phyloP scores from a whole-genome alignment of 2,113 vertebrate species.

The Malurus alboscapulatus region DNA sequence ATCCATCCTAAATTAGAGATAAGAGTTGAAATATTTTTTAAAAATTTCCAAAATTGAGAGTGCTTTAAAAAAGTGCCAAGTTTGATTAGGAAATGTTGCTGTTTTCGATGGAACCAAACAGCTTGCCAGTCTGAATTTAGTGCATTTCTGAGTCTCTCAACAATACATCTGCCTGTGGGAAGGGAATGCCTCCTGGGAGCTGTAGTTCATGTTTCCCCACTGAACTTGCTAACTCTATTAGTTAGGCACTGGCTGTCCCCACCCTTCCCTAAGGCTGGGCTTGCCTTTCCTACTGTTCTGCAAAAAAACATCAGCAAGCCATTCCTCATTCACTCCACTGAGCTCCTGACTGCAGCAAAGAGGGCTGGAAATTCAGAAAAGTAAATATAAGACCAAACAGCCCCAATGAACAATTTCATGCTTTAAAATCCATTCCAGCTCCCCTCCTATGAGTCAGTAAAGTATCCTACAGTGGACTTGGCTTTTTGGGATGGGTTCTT shows the following conservation, averaged over 20 bases:
- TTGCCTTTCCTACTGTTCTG: background rate
- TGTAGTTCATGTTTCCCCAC: background rate
- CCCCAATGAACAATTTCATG: background rate
- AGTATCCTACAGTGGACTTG: background rate
- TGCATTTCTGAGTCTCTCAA: background rate
- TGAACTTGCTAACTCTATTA: background rate
- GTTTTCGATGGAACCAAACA: rapidly evolving
- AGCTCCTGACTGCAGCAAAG: background rate
- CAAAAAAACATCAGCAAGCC: background rate
- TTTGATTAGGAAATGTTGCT: background rate
- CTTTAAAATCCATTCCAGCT: background rate
- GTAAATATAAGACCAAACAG: background rate
- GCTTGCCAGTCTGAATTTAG: background rate
- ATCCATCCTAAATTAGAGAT: conserved; percentile 4
- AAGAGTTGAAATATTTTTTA: background rate
- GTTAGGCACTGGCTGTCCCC: background rate
- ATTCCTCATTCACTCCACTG: background rate
- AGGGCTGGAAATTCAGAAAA: background rate
- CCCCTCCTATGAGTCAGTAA: background rate
- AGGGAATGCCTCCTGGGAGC: background rate
- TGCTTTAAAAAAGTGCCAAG: background rate
- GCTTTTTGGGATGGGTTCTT: background rate
- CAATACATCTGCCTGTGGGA: background rate
- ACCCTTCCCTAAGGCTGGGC: background rate
- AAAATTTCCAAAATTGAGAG: background rate